Conservation (phyloP, 35 echinoderm and acorn worm genomes). For the Ophioderma brevispina region DNA sequence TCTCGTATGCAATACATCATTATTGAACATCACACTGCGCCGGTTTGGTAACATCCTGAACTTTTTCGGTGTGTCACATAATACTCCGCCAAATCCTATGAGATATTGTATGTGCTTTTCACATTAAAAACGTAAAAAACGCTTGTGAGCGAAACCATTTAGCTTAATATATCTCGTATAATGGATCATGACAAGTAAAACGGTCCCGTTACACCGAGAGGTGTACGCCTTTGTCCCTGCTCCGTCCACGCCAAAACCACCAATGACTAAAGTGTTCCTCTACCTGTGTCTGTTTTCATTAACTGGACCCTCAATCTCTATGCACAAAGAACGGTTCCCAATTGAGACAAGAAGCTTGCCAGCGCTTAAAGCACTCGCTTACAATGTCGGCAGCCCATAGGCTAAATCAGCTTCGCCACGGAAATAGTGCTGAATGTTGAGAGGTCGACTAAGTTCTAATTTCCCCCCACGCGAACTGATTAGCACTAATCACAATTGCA, state of each 20-base stretch:
- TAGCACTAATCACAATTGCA: neutral
- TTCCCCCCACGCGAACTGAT: neutral
- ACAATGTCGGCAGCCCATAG: neutral
- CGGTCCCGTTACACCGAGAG: neutral
- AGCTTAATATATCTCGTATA: neutral
- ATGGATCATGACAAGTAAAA: neutral
- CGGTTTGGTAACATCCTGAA: no score
- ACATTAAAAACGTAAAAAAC: neutral
- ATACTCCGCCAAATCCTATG: no score
- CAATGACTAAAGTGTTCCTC: neutral
- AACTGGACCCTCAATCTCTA: neutral
- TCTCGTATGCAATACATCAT: no score
- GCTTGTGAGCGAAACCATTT: neutral
- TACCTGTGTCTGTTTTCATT: neutral
- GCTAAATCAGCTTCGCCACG: neutral
- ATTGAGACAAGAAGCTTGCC: neutral
- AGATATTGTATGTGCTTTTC: no score
- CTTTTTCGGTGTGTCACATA: no score
- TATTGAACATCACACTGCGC: no score
- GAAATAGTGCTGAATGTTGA: neutral
- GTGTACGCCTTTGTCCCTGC: neutral
- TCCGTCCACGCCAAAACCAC: neutral
- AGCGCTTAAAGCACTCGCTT: no score
- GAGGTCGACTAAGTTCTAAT: neutral
- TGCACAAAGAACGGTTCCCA: neutral